A percentile compares a stretch with the other conserved stretches of the same genome.
Conservation (phyloP, 2,888 invertebrate species). For the Lagria hirta region DNA sequence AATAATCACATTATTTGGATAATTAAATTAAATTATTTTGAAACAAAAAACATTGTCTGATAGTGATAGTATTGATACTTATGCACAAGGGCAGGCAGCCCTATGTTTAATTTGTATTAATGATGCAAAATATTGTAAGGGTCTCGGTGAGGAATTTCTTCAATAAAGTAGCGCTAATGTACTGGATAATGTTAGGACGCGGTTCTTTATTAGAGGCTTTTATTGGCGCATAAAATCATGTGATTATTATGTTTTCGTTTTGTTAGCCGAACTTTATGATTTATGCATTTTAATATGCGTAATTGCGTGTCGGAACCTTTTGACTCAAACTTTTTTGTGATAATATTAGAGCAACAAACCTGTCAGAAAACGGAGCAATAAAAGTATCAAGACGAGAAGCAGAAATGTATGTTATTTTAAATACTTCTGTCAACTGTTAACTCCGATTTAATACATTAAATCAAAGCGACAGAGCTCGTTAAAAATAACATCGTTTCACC, state of each 20-base stretch:
- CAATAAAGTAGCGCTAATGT: constrained; percentile 35
- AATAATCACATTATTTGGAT: too few species aligned
- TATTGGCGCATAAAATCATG: constrained; percentile 34
- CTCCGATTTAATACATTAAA: constrained; percentile 48
- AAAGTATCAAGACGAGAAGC: constrained; percentile 41
- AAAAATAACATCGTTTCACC: constrained; percentile 44
- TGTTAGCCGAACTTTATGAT: constrained; percentile 35
- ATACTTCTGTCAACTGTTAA: constrained; percentile 48
- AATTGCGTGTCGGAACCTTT: constrained; percentile 35
- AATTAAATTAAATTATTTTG: too few species aligned
- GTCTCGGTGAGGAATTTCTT: constrained; percentile 33
- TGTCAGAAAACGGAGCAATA: constrained; percentile 29
- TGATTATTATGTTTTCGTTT: constrained; percentile 36
- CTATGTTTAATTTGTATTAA: constrained; percentile 54
- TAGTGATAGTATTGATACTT: too few species aligned
- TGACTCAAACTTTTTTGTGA: constrained; percentile 27
- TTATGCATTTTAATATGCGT: constrained; percentile 38
- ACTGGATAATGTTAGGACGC: constrained; percentile 26
- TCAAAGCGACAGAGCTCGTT: constrained; percentile 43
- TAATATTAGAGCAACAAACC: constrained; percentile 25
- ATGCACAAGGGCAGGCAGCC: too few species aligned
- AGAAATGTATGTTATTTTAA: constrained; percentile 51
- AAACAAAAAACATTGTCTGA: too few species aligned
- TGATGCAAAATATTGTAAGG: constrained; percentile 34
- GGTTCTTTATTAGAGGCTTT: constrained; percentile 29